Percentiles rank a stretch among this genome's conserved stretches.
These are phyloP conservation scores for Ceratina australensis DNA, from an alignment of 1,140 invertebrate species.

Conservation along the genomic window DNA sequence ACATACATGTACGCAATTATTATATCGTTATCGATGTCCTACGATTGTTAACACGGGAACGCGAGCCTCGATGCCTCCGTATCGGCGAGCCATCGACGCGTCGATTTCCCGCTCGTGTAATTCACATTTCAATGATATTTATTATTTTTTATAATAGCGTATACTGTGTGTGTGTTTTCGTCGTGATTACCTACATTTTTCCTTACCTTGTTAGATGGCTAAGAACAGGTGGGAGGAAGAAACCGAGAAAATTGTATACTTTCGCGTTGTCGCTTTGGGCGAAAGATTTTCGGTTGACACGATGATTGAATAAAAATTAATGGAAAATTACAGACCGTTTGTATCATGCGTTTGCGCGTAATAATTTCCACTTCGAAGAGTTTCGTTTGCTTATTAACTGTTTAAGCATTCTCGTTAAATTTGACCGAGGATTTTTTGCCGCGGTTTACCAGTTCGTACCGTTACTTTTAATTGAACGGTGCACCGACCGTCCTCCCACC, in stretches of 20 bases:
- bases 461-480: neutral
- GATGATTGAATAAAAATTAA: too few relatives aligned
- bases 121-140: constrained; percentile 62
- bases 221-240: constrained; percentile 8
- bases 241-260: neutral
- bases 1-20: constrained; percentile 21
- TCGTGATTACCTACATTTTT: constrained; percentile 53
- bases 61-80: constrained; percentile 5
- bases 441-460: too few relatives aligned
- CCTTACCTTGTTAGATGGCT: constrained; percentile 54
- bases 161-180: constrained; percentile 59
- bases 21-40: constrained; percentile 62
- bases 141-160: constrained; percentile 64
- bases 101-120: constrained; percentile 48
- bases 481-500: neutral
- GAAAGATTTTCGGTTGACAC: too few relatives aligned
- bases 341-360: too few relatives aligned
- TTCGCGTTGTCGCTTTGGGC: too few relatives aligned
- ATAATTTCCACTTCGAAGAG: too few relatives aligned
- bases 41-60: constrained; percentile 55
- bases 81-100: neutral
- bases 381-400: too few relatives aligned
- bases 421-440: too few relatives aligned
- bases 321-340: too few relatives aligned
- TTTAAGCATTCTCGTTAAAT: too few relatives aligned